Conservation (phyloP, 1,140 invertebrate species). For the Hyles euphorbiae region DNA sequence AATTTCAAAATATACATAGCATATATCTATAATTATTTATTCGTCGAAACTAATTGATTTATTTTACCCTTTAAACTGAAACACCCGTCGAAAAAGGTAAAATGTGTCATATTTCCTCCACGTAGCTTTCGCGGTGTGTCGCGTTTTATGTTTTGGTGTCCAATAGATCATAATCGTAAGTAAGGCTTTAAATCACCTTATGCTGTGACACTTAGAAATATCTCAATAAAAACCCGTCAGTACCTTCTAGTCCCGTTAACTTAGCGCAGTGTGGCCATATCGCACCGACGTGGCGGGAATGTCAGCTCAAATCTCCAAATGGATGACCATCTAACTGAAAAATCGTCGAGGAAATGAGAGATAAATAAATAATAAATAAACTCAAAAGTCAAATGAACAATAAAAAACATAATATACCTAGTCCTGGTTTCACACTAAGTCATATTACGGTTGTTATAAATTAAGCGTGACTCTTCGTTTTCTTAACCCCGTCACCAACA, state of each 20-base stretch:
- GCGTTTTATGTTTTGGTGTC: slow-evolving; percentile 1
- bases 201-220: slow-evolving; percentile 24
- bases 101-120: neutral
- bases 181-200: slow-evolving; percentile 16
- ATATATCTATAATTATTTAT: too few relatives aligned
- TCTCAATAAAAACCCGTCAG: slow-evolving; percentile 42
- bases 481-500: too few relatives aligned
- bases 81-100: neutral
- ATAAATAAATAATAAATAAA: too few relatives aligned
- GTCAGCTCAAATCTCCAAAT: neutral
- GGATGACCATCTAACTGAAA: too few relatives aligned
- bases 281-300: neutral
- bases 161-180: slow-evolving; percentile 9
- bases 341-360: too few relatives aligned
- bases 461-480: too few relatives aligned
- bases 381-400: too few relatives aligned
- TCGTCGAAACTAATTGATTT: too few relatives aligned
- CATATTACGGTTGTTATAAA: too few relatives aligned
- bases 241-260: slow-evolving; percentile 39
- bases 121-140: neutral
- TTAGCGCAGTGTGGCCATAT: neutral
- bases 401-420: too few relatives aligned
- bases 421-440: too few relatives aligned
- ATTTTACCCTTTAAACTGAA: neutral
- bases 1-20: too few relatives aligned